Conservation (phyloP, 1,140 invertebrate genomes). For the Acromyrmex heyeri region DNA sequence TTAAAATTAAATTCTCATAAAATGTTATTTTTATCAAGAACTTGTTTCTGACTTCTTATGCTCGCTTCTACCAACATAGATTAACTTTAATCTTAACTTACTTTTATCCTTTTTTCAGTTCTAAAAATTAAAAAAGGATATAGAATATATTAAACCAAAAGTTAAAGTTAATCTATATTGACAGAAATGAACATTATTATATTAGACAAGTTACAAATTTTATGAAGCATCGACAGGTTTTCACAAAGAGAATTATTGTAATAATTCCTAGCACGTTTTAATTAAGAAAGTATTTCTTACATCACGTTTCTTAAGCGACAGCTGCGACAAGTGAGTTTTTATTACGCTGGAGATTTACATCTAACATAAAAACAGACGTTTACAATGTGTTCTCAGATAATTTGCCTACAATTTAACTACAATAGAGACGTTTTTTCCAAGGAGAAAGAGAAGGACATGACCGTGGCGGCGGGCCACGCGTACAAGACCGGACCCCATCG, state of each 20-base stretch:
- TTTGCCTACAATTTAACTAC: conserved; percentile 6
- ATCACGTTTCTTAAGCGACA: background rate
- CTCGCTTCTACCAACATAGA: too few species aligned
- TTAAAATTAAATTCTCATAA: background rate
- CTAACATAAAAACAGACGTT: background rate
- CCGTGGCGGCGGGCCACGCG: conserved; percentile 22
- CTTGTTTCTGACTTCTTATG: background rate
- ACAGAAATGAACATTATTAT: background rate
- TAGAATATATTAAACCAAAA: too few species aligned
- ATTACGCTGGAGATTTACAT: background rate
- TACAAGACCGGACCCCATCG: conserved; percentile 57
- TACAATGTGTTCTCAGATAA: background rate
- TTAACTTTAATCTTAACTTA: too few species aligned
- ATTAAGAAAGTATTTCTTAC: background rate
- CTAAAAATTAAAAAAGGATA: too few species aligned
- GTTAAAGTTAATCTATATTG: too few species aligned
- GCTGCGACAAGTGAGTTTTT: background rate
- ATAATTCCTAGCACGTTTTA: background rate
- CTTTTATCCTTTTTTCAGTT: too few species aligned
- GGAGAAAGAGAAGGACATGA: conserved; percentile 21
- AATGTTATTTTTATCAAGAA: background rate
- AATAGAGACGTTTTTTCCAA: conserved; percentile 43
- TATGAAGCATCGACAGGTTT: background rate
- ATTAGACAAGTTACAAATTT: background rate
- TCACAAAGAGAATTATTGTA: background rate